Conservation (phyloP, 2,888 invertebrate species). For the Sepioteuthis lessoniana region DNA sequence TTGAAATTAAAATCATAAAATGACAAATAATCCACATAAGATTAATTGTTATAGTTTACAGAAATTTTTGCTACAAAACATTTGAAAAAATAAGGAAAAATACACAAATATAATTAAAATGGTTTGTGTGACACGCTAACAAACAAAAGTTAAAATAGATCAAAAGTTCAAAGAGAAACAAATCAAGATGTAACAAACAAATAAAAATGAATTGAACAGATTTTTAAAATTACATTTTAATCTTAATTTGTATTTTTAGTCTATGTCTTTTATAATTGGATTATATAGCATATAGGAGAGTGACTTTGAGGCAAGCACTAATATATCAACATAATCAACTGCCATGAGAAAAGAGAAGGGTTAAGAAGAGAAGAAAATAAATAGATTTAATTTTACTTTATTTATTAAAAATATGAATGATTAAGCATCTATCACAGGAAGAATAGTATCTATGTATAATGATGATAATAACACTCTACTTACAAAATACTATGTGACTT, state of each 20-base stretch:
- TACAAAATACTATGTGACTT: no score
- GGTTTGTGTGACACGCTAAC: neutral
- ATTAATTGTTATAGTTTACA: neutral
- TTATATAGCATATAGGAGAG: neutral
- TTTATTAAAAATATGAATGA: neutral
- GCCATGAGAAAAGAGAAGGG: neutral
- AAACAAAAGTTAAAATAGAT: neutral
- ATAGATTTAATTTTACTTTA: neutral
- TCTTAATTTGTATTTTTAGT: neutral
- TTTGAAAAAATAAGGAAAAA: neutral
- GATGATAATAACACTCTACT: neutral
- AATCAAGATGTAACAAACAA: neutral
- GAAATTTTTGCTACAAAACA: neutral
- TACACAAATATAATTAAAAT: neutral
- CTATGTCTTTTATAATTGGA: neutral
- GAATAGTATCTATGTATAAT: neutral
- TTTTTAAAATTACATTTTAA: neutral
- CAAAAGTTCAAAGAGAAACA: neutral
- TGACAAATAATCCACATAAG: neutral
- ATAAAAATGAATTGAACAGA: neutral
- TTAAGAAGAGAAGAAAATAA: neutral
- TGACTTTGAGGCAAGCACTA: neutral
- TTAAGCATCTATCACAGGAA: neutral
- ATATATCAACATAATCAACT: neutral
- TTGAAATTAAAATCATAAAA: neutral